Evolutionary conservation across 2,113 vertebrate genomes (phyloP).

Genomic region (Xerus inauris): DNA sequence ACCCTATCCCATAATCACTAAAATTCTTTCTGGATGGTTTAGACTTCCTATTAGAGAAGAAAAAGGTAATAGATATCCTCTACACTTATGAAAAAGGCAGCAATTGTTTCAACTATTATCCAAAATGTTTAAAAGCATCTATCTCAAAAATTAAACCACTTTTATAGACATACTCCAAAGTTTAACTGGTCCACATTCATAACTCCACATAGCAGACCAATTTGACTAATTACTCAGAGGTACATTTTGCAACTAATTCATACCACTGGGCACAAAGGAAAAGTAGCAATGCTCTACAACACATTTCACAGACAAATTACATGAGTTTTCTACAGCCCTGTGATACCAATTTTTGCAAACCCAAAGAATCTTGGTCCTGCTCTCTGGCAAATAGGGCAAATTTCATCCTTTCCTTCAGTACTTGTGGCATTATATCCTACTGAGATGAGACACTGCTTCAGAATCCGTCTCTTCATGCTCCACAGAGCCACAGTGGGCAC

Average conservation of each 20-base stretch:
- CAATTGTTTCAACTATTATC: conserved; percentile 22
- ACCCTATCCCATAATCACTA: neutral
- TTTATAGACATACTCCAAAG: neutral
- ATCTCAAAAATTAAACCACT: conserved; percentile 41
- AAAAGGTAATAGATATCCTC: neutral
- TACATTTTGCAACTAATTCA: conserved; percentile 16
- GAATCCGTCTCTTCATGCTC: neutral
- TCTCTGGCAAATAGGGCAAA: neutral
- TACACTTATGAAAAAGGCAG: neutral
- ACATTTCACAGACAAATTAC: neutral
- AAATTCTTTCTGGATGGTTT: neutral
- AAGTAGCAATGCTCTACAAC: neutral
- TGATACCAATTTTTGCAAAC: neutral
- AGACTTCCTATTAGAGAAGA: neutral
- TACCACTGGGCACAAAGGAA: neutral
- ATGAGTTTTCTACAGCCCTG: neutral
- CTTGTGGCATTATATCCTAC: neutral
- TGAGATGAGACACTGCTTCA: neutral
- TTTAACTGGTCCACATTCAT: conserved; percentile 16
- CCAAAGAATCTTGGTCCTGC: neutral
- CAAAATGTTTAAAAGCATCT: conserved; percentile 9
- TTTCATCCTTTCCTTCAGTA: neutral
- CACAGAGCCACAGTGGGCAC: rapidly evolving
- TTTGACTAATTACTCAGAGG: conserved; percentile 46
- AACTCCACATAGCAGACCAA: conserved; percentile 12